Evolutionary conservation across 2,113 vertebrate genomes (phyloP).

Genomic region (Phrynocephalus versicolor): DNA sequence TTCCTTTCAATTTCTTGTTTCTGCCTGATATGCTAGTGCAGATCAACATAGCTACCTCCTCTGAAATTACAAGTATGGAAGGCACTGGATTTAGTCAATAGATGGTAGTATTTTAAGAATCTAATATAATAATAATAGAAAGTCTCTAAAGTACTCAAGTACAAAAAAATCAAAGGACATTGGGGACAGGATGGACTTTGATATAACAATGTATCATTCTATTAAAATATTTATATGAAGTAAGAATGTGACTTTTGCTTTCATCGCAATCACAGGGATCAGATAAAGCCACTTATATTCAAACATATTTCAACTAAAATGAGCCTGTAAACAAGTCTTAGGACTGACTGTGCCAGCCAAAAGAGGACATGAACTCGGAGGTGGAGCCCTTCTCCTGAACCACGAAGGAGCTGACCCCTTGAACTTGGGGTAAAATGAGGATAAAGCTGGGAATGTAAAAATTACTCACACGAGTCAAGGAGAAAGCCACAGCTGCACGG

Average conservation of each 20-base stretch:
- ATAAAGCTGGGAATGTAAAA: constrained; percentile 50
- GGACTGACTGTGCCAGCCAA: constrained; percentile 46
- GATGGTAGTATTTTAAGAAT: background rate
- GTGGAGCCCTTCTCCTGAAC: constrained; percentile 54
- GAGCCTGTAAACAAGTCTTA: constrained; percentile 35
- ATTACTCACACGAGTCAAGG: constrained; percentile 31
- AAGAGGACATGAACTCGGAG: constrained; percentile 47
- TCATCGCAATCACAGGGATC: constrained; percentile 26
- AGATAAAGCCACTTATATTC: constrained; percentile 32
- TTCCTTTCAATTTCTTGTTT: too few relatives aligned
- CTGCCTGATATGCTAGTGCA: too few relatives aligned
- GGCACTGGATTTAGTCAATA: too few relatives aligned
- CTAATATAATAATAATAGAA: background rate
- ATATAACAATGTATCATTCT: constrained; percentile 23
- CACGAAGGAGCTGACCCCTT: constrained; percentile 52
- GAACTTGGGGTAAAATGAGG: constrained; percentile 57
- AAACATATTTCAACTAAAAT: background rate
- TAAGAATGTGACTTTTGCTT: constrained; percentile 38
- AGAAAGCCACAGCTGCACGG: background rate
- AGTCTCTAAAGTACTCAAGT: background rate
- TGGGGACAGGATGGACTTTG: constrained; percentile 10
- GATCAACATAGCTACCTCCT: too few relatives aligned
- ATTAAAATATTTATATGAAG: constrained; percentile 23
- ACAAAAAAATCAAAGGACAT: background rate
- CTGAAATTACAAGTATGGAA: too few relatives aligned